A percentile compares a stretch with the other conserved stretches of the same genome.
Evolutionary conservation across 2,888 invertebrate species (phyloP).

Genomic region (Abrostola tripartita): DNA sequence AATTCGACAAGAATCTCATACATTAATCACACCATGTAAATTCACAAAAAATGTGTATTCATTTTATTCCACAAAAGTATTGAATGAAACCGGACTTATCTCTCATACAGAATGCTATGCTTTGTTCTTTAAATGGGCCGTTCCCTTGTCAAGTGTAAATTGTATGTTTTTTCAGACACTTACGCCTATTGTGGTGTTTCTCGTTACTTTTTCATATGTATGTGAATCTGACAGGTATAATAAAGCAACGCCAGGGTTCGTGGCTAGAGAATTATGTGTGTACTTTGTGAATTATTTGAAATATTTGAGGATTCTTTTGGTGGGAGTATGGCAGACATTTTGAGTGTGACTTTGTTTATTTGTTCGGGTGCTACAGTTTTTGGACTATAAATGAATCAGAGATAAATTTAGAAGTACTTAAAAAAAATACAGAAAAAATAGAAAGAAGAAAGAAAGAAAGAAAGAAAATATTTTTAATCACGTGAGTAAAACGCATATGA

Average conservation of each 20-base stretch:
- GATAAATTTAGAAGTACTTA: no score
- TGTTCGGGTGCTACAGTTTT: neutral
- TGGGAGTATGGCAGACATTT: slow-evolving; percentile 14
- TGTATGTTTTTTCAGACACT: slow-evolving; percentile 60
- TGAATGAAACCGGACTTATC: slow-evolving; percentile 41
- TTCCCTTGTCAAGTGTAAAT: slow-evolving; percentile 59
- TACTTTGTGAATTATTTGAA: neutral
- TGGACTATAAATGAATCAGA: no score
- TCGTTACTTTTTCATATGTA: slow-evolving; percentile 63
- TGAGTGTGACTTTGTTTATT: neutral
- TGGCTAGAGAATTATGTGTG: slow-evolving; percentile 8
- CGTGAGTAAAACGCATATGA: no score
- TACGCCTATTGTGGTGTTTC: slow-evolving; percentile 58
- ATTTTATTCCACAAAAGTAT: slow-evolving; percentile 27
- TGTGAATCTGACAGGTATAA: slow-evolving; percentile 64
- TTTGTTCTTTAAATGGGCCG: slow-evolving; percentile 60
- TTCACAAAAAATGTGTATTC: neutral
- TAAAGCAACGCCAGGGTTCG: slow-evolving; percentile 36
- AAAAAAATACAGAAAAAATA: no score
- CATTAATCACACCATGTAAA: no score
- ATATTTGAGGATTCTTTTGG: neutral
- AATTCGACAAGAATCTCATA: no score
- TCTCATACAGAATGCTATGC: slow-evolving; percentile 37
- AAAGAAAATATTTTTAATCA: no score
- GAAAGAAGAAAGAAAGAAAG: no score